These are phyloP conservation scores for Rhizoglyphus robini DNA, from an alignment of 1,140 invertebrate species.

Conservation along the genomic window DNA sequence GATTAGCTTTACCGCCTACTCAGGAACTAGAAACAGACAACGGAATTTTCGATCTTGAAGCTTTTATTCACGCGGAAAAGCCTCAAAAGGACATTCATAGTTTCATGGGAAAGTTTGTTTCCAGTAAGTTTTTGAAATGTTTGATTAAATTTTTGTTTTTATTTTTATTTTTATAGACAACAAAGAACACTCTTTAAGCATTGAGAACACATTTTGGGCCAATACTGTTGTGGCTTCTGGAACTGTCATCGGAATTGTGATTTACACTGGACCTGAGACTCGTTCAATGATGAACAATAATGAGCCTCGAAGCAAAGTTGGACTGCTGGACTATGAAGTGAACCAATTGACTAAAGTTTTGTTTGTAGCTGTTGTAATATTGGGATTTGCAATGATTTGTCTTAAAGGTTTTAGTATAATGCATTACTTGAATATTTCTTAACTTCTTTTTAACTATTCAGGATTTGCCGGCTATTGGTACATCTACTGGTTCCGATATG, in stretches of 20 bases:
- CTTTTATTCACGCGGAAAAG: constrained; percentile 85
- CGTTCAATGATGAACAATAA: constrained; percentile 97
- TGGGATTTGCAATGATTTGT: constrained; percentile 86
- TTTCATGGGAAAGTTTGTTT: constrained; percentile 81
- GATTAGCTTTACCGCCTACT: constrained; percentile 79
- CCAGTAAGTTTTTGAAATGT: constrained; percentile 15
- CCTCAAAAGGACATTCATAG: constrained; percentile 95
- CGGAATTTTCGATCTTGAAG: constrained; percentile 73
- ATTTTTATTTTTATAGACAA: constrained; percentile 21
- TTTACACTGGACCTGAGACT: constrained; percentile 93
- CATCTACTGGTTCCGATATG: constrained; percentile 86
- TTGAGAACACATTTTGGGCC: constrained; percentile 97
- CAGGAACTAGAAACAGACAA: constrained; percentile 71
- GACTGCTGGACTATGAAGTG: constrained; percentile 84
- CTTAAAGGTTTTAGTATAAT: constrained; percentile 49
- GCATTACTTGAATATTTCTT: too few relatives aligned
- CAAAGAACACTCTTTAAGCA: constrained; percentile 51
- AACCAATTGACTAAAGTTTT: constrained; percentile 90
- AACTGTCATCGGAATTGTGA: constrained; percentile 74
- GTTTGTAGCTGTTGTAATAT: constrained; percentile 76
- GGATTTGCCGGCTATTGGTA: constrained; percentile 94
- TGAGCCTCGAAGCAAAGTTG: constrained; percentile 80
- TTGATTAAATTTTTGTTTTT: constrained; percentile 15
- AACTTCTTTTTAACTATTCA: constrained; percentile 23
- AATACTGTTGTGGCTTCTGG: constrained; percentile 96